Evolutionary conservation across 2,888 invertebrate species (phyloP).

Genomic region (Tetheella fluctuosa): DNA sequence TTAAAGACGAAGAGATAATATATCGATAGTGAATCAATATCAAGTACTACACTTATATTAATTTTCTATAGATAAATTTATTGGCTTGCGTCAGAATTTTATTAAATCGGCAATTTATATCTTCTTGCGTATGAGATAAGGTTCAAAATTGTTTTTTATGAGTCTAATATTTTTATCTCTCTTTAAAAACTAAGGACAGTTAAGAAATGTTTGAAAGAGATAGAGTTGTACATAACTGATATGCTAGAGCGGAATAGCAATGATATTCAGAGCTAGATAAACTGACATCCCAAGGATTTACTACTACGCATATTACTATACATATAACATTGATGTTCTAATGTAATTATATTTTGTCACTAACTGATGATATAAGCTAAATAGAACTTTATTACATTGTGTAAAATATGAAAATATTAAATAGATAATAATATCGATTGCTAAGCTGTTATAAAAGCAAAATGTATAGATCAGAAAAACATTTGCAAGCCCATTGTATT

Average conservation of each 20-base stretch:
- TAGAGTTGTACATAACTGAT: background rate
- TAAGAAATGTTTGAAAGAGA: background rate
- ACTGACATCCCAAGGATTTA: background rate
- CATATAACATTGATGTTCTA: background rate
- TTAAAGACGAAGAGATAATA: background rate
- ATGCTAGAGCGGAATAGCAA: background rate
- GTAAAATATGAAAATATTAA: background rate
- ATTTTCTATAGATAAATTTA: background rate
- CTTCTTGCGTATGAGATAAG: background rate
- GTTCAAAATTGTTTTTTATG: background rate
- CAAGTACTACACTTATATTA: background rate
- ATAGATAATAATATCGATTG: background rate
- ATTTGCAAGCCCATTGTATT: background rate
- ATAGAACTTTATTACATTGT: background rate
- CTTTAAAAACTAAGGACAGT: background rate
- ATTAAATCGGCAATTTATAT: background rate
- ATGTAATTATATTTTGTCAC: background rate
- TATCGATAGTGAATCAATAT: constrained; percentile 3
- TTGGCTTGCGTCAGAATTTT: background rate
- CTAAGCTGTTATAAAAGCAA: constrained; percentile 1
- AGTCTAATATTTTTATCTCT: background rate
- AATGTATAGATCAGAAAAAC: background rate
- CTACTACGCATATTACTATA: background rate
- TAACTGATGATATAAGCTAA: background rate
- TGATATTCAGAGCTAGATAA: background rate